Evolutionary conservation across 2,888 invertebrate species (phyloP).

Genomic region (Tricholauxania praeusta): DNA sequence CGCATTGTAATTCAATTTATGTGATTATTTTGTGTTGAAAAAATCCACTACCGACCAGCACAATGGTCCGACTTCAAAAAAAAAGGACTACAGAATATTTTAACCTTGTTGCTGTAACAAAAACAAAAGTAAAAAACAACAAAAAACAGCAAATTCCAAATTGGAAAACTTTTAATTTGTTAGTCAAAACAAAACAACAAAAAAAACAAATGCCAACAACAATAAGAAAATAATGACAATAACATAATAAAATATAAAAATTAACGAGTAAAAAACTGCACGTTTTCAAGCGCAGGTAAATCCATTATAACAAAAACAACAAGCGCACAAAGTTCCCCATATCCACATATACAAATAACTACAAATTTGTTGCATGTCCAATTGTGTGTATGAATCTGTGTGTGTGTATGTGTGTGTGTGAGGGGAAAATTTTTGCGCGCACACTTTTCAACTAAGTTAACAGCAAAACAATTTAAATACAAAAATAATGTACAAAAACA

Average conservation of each 20-base stretch:
- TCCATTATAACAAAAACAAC: not conserved
- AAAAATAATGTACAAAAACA: too few species aligned
- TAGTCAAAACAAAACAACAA: not conserved
- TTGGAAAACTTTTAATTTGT: constrained; percentile 30
- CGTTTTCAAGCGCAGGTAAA: too few species aligned
- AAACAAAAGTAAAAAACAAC: not conserved
- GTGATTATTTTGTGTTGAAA: too few species aligned
- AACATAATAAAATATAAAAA: not conserved
- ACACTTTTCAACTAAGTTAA: too few species aligned
- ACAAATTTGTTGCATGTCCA: not conserved
- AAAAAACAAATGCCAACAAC: not conserved
- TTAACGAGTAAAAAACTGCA: too few species aligned
- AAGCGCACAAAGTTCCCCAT: not conserved
- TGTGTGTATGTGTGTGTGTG: not conserved
- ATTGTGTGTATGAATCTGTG: not conserved
- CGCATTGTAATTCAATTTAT: too few species aligned
- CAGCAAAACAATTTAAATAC: too few species aligned
- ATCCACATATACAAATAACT: not conserved
- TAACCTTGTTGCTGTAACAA: not conserved
- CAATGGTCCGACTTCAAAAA: too few species aligned
- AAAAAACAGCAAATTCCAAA: not conserved
- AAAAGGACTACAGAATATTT: too few species aligned
- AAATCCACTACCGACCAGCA: too few species aligned
- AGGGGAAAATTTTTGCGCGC: too few species aligned
- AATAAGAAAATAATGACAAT: not conserved